Evolutionary conservation across 2,113 vertebrate species (phyloP).

Genomic region (Picathartes gymnocephalus): DNA sequence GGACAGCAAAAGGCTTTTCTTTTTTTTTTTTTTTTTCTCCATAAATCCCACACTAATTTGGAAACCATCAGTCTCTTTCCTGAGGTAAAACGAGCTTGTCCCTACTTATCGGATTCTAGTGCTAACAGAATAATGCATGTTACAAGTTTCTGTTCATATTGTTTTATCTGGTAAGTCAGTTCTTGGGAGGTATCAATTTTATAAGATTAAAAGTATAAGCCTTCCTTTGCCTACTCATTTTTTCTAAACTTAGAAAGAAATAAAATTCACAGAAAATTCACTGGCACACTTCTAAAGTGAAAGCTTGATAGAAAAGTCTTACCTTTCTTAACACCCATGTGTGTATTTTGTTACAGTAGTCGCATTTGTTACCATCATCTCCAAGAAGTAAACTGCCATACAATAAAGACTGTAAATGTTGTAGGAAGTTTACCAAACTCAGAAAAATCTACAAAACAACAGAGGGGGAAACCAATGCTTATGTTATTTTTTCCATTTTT

Average conservation of each 20-base stretch:
- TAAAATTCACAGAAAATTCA: neutral
- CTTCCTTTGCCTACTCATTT: neutral
- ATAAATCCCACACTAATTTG: neutral
- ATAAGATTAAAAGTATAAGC: neutral
- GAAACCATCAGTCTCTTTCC: neutral
- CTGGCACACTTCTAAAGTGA: neutral
- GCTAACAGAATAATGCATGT: neutral
- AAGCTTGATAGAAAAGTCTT: neutral
- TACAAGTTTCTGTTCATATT: neutral
- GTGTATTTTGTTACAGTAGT: neutral
- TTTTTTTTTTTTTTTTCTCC: neutral
- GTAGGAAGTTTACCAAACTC: neutral
- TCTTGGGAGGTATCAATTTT: neutral
- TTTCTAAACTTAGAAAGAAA: neutral
- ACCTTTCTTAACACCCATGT: neutral
- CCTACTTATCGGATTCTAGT: neutral
- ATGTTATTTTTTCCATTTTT: neutral
- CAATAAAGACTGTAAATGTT: neutral
- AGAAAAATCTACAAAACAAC: neutral
- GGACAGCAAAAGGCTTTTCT: neutral
- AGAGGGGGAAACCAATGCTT: neutral
- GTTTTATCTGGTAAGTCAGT: neutral
- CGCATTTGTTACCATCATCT: neutral
- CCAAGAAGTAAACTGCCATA: neutral
- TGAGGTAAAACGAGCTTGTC: neutral